Base-by-base conservation (phyloP, 2,113 vertebrate genomes). In the Dasyornis broadbenti region DNA sequence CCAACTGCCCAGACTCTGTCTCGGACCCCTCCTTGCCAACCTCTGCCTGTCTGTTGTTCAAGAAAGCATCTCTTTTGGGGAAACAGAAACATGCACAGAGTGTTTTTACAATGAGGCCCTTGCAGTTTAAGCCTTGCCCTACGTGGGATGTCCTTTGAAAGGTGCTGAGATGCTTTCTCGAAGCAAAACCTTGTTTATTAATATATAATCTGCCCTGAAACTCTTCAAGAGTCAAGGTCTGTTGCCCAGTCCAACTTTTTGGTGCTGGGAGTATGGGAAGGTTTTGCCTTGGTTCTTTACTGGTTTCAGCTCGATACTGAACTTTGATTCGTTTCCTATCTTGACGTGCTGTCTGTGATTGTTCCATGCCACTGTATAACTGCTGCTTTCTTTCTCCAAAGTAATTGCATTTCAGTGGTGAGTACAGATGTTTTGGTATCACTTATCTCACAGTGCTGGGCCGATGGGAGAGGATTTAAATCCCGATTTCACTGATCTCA, bases 361-460 rank as follows among this genome's bases (percentile, higher is more conserved):
- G 86, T 86, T 92, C 60, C 40, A 15, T 92, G 57, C 80, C 56
- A 7, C 77, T 92, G 15, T 91, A 17, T 95, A 96, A 95, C 93
- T 92, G 76, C 95, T 95, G 93, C 93, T 93, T 95, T 95, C 93
- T 96, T 82, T 95, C 83, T 94, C 85, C 92, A 91, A 95, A 94
- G 92, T 95, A 94, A 94, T 95, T 96, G 90, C 96, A 42, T 96
- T 95, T 97, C 91, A 89, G 89, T 30, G 96, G 94, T 97, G 94
- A 95, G 95, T 96, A 95, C 88, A 60, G 92, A 37, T 93, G 87
- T 95, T 97, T 97, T 90, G 87, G 50, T 96, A 72, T 88, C 85
- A 20, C 87, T 95, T 96, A 54, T 81, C 85, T 96, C 85, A 80
- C 71, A 60, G 16, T 30, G 60, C 20, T 79, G n/a, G 40, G 72